Evolutionary conservation across 2,113 vertebrate species (phyloP), one percentile per base, ranked within the genome.

Genomic region (Xerus inauris): DNA sequence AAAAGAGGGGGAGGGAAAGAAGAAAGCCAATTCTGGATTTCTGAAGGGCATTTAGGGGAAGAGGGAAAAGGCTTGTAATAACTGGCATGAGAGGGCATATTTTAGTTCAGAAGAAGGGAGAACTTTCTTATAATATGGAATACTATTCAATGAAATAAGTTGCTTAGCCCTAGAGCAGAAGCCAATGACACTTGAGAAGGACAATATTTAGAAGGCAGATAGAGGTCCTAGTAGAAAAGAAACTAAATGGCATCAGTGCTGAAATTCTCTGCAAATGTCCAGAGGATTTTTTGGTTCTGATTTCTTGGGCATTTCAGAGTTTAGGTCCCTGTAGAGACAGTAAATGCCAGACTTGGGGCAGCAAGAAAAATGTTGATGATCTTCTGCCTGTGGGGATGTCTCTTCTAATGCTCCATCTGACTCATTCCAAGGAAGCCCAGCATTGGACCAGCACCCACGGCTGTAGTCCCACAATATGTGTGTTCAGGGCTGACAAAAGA

Each of bases 221-320:
- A 13, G 80, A 30, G 49, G 83, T 32, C 22, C 8, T 49, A 45
- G 24, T 22, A 5, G 42, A 38, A 38, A 75, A 14, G 59, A 14
- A 62, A 13, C 6, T 5, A 22, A 38, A 3, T 10, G 22, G 69
- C 4, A 1, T 7, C 69, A 11, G 0, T 6, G 54, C n/a, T 35
- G 2, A 42, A 35, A 22, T 71, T 32, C 75, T 24, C 26, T 2
- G 28, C 26, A 57, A 57, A 57, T 57, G 20, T 24, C 28, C 24
- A 16, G 9, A 8, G 8, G 26, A 11, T 28, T 6, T n/a, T 13
- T 64, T 32, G 2, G 26, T 13, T 59, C 85, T 45, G 54, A 28
- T 57, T 32, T 51, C 28, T 9, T 64, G 28, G 28, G 20, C 20
- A 32, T 69, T 24, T 42, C 40, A 30, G 57, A 13, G 28, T 42